Evolutionary conservation across 2,888 invertebrate species (phyloP).

Genomic region (Sinopyrophorus schimmeli): DNA sequence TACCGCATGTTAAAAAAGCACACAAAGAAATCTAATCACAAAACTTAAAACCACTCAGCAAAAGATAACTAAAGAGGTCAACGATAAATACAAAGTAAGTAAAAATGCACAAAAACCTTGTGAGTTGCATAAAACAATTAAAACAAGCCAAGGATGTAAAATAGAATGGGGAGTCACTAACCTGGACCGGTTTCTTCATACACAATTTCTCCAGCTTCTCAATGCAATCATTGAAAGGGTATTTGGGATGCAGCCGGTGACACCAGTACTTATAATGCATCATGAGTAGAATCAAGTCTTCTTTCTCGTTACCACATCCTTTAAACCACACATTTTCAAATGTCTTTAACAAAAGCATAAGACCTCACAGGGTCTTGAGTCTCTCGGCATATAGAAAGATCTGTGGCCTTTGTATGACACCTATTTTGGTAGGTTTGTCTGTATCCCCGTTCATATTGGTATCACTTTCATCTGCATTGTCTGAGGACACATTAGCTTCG

Average conservation of each 20-base stretch:
- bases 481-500: too few relatives aligned
- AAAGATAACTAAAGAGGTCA: too few relatives aligned
- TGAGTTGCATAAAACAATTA: too few relatives aligned
- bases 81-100: too few relatives aligned
- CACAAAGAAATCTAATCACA: too few relatives aligned
- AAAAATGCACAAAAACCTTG: too few relatives aligned
- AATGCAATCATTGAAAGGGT: constrained; percentile 84
- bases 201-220: constrained; percentile 81
- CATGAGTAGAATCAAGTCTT: constrained; percentile 79
- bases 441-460: constrained; percentile 53
- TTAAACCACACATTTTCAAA: constrained; percentile 81
- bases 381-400: constrained; percentile 70
- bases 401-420: constrained; percentile 68
- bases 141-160: too few relatives aligned
- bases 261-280: constrained; percentile 91
- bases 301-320: constrained; percentile 81
- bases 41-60: too few relatives aligned
- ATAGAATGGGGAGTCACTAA: too few relatives aligned
- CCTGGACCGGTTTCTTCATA: constrained; percentile 76
- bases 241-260: constrained; percentile 87
- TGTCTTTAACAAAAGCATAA: constrained; percentile 76
- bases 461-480: constrained; percentile 48
- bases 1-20: too few relatives aligned
- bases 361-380: constrained; percentile 77
- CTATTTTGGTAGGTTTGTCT: constrained; percentile 56